These are phyloP conservation scores for Thryonomys swinderianus DNA, from an alignment of 2,113 vertebrate species.

Conservation along the genomic window DNA sequence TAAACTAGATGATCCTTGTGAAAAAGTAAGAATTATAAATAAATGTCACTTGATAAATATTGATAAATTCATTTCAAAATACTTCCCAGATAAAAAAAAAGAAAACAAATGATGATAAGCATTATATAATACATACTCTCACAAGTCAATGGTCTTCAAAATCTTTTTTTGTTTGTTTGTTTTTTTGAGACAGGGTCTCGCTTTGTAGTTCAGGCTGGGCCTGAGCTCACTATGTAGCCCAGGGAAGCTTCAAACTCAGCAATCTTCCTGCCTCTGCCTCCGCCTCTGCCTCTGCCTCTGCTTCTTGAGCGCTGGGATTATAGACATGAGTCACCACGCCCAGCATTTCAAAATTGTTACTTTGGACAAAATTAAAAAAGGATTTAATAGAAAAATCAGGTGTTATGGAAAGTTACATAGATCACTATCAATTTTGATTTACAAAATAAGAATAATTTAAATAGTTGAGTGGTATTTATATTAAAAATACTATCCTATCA, in stretches of 20 bases:
- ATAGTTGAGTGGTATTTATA: not conserved
- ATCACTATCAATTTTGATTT: not conserved
- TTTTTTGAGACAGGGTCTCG: too few relatives aligned
- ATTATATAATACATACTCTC: not conserved
- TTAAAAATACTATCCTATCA: not conserved
- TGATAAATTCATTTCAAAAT: conserved; percentile 13
- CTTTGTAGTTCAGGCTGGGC: too few relatives aligned
- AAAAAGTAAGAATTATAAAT: not conserved
- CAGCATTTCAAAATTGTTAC: conserved; percentile 29
- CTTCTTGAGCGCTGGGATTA: too few relatives aligned
- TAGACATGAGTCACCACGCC: too few relatives aligned
- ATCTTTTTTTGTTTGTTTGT: too few relatives aligned
- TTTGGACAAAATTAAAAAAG: conserved; percentile 23
- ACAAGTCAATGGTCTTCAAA: not conserved
- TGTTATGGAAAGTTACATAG: not conserved
- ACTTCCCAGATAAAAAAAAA: not conserved
- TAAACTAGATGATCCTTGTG: not conserved
- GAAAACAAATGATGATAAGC: not conserved
- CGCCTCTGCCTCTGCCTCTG: too few relatives aligned
- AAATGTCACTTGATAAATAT: not conserved
- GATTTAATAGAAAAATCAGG: not conserved
- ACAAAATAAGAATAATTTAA: not conserved
- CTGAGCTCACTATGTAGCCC: too few relatives aligned
- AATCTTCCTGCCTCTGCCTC: too few relatives aligned
- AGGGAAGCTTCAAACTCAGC: too few relatives aligned